Evolutionary conservation across 2,888 invertebrate genomes (phyloP).

Genomic region (Epistrophella euchroma): DNA sequence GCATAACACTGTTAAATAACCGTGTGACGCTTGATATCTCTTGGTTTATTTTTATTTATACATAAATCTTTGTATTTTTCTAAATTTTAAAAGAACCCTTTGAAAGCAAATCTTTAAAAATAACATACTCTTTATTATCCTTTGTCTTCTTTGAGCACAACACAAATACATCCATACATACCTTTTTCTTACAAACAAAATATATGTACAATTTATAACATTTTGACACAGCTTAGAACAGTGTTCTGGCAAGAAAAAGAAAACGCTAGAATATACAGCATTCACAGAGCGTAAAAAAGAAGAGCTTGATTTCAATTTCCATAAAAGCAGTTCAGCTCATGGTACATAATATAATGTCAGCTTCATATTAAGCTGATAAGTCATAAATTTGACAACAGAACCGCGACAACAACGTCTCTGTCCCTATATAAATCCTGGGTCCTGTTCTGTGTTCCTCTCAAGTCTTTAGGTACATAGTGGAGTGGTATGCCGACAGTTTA

Average conservation of each 20-base stretch:
- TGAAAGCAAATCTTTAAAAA: no score
- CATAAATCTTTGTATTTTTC: no score
- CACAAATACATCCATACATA: no score
- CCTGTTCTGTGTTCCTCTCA: slow-evolving; percentile 13
- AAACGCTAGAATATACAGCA: not conserved
- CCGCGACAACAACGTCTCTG: slow-evolving; percentile 50
- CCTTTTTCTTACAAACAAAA: slow-evolving; percentile 12
- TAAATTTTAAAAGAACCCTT: no score
- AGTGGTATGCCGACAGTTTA: slow-evolving; percentile 61
- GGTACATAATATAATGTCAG: slow-evolving; percentile 74
- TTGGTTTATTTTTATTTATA: no score
- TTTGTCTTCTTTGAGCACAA: no score
- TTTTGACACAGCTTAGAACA: slow-evolving; percentile 34
- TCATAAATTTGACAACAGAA: slow-evolving; percentile 74
- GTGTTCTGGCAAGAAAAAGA: slow-evolving; percentile 22
- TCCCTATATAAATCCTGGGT: slow-evolving; percentile 11
- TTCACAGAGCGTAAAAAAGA: slow-evolving; percentile 14
- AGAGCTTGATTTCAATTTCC: slow-evolving; percentile 71
- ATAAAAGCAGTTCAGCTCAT: slow-evolving; percentile 67
- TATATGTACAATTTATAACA: slow-evolving; percentile 46
- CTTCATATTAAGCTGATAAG: slow-evolving; percentile 73
- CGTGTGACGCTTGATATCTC: no score
- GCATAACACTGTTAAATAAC: no score
- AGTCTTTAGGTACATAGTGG: slow-evolving; percentile 17
- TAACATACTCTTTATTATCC: no score